phyloP scores from a whole-genome alignment of 2,113 vertebrate species.

The Xyrauchen texanus region DNA sequence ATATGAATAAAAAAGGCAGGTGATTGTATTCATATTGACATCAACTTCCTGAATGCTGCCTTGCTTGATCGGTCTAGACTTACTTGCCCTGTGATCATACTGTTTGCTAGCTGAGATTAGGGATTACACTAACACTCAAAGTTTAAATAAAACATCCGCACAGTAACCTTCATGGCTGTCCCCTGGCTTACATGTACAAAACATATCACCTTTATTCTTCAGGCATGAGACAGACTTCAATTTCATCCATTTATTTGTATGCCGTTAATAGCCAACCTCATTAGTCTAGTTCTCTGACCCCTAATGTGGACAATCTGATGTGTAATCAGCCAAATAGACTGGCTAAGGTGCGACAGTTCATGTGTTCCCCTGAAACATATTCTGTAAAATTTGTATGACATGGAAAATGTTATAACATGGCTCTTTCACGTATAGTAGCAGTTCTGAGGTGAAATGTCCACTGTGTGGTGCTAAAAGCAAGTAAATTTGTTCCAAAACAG shows the following conservation, averaged over 20 bases:
- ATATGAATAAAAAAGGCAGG: no score
- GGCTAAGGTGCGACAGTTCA: not conserved
- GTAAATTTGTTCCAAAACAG: no score
- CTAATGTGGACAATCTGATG: not conserved
- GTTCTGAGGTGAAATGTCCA: no score
- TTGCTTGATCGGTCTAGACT: not conserved
- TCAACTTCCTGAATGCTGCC: not conserved
- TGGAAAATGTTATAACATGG: no score
- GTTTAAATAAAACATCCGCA: slow-evolving; percentile 44
- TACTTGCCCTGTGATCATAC: not conserved
- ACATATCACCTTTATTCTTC: not conserved
- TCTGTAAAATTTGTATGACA: no score
- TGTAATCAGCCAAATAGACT: slow-evolving; percentile 24
- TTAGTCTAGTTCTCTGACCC: slow-evolving; percentile 3
- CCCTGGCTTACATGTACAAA: not conserved
- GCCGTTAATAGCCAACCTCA: not conserved
- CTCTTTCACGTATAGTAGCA: no score
- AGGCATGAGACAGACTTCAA: not conserved
- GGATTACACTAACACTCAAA: slow-evolving; percentile 39
- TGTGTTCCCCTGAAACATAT: not conserved
- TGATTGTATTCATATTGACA: not conserved
- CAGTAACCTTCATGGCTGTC: not conserved
- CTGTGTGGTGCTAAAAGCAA: no score
- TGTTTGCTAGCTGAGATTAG: slow-evolving; percentile 35
- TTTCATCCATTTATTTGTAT: slow-evolving; percentile 1